Conservation (phyloP, 2,797 vertebrate species). For the Urosaurus nigricauda region DNA sequence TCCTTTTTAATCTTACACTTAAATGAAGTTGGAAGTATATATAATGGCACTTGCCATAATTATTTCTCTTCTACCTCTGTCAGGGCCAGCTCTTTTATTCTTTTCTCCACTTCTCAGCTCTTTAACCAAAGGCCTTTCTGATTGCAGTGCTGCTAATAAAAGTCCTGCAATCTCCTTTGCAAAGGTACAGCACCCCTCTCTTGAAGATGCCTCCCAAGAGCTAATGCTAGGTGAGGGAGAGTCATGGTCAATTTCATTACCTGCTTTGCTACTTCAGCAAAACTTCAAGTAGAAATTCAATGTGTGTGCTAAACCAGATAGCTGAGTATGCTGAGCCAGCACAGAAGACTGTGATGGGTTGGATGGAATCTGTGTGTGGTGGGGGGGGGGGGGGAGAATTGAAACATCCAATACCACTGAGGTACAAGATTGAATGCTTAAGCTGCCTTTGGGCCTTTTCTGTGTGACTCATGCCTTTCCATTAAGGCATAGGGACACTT, state of each 20-base stretch:
- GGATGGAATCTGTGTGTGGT: too few relatives aligned
- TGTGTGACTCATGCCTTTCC: constrained; percentile 3
- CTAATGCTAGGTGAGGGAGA: not conserved
- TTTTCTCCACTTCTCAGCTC: too few relatives aligned
- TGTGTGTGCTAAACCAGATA: not conserved
- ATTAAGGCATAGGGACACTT: not conserved
- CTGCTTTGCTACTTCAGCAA: not conserved
- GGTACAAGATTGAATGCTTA: not conserved
- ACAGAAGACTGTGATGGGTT: too few relatives aligned
- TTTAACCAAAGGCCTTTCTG: not conserved
- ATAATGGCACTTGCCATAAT: too few relatives aligned
- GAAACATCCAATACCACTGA: not conserved
- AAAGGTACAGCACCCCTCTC: not conserved
- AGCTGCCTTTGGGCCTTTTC: not conserved
- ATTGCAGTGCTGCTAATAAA: too few relatives aligned
- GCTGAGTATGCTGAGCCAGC: not conserved
- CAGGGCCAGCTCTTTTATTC: too few relatives aligned
- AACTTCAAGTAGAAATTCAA: constrained; percentile 40
- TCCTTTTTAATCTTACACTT: too few relatives aligned
- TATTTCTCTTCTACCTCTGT: too few relatives aligned
- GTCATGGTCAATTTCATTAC: constrained; percentile 20
- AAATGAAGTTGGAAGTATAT: too few relatives aligned
- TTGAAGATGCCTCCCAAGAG: not conserved
- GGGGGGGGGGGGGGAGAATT: too few relatives aligned
- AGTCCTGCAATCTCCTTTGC: not conserved